Evolutionary conservation across 2,888 invertebrate species (phyloP), one percentile per base, ranked within the genome.

Genomic region (Amphipoea lucens): DNA sequence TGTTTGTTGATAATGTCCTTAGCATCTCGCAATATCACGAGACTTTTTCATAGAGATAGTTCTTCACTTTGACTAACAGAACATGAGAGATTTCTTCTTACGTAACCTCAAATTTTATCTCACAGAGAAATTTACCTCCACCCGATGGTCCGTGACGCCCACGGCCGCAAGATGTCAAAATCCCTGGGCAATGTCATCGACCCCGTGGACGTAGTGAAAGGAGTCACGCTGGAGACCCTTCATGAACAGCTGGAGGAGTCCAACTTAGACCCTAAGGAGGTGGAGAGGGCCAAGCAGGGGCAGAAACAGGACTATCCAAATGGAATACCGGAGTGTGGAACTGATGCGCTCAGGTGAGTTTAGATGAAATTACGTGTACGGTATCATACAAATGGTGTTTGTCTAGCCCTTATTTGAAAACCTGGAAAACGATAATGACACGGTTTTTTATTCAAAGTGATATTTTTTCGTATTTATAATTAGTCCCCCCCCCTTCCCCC

Each of bases 121-220:
- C 89, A 45, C 91, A 98, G 98, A 87, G 98, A 99, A 96, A 98
- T 99, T 0, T 99, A 99, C 92, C 97, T 99, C 23, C 99, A 99
- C 95, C 99, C 99, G 0, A 99, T 99, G 97, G 98, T 99, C 2
- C 98, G 99, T 76, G 99, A 99, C 95, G 99, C 99, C 0, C 99
- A 99, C 94, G 99, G 99, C 0, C 98, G 99, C 76, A 99, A 99
- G 97, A 99, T 99, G 99, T 99, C 99, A 89, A 99, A 99, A 94
- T 99, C 99, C 0, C 97, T 99, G 81, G 99, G 99, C 76, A 99
- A 99, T 94, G 99, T 99, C 6, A 98, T 99, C 88, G 99, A 99
- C 95, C 99, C 99, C 0, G 98, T 99, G 95, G 99, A 99, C 95
- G 99, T 99, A 1, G 99, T 99, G 79, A 96, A 97, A 12, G 99